These are phyloP conservation scores for Axea sp. DNA, from an alignment of 2,888 invertebrate species.

Conservation along the genomic window DNA sequence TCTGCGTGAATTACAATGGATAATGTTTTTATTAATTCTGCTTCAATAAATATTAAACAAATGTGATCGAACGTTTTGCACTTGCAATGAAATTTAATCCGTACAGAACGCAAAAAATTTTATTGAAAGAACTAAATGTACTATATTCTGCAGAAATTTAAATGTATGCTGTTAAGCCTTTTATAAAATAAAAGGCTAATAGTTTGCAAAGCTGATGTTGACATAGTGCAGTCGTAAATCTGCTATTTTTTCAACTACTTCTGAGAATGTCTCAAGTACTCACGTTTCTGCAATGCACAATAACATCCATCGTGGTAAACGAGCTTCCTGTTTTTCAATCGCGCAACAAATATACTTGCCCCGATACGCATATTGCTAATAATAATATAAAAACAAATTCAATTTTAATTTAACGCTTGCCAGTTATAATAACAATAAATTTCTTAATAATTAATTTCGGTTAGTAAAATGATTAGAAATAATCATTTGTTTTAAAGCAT, in stretches of 20 bases:
- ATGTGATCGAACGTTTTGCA: no score
- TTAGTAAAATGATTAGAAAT: no score
- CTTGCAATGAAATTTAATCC: no score
- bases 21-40: no score
- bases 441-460: no score
- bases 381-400: slow-evolving; percentile 29
- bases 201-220: slow-evolving; percentile 20
- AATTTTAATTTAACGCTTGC: slow-evolving; percentile 6
- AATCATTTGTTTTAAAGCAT: no score
- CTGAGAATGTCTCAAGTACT: slow-evolving; percentile 17
- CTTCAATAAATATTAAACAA: no score
- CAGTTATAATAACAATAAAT: slow-evolving; percentile 5
- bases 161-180: slow-evolving; percentile 10
- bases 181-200: slow-evolving; percentile 11
- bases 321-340: slow-evolving; percentile 42
- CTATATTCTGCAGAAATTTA: slow-evolving; percentile 2
- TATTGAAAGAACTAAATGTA: not conserved
- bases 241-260: slow-evolving; percentile 21
- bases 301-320: slow-evolving; percentile 27
- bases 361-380: slow-evolving; percentile 28
- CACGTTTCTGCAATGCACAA: slow-evolving; percentile 30
- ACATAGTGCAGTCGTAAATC: slow-evolving; percentile 22
- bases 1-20: no score
- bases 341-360: slow-evolving; percentile 10
- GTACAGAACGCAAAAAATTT: no score